Evolutionary conservation across 1,140 invertebrate genomes (phyloP).

Genomic region (Mycetomoellerius zeteki): DNA sequence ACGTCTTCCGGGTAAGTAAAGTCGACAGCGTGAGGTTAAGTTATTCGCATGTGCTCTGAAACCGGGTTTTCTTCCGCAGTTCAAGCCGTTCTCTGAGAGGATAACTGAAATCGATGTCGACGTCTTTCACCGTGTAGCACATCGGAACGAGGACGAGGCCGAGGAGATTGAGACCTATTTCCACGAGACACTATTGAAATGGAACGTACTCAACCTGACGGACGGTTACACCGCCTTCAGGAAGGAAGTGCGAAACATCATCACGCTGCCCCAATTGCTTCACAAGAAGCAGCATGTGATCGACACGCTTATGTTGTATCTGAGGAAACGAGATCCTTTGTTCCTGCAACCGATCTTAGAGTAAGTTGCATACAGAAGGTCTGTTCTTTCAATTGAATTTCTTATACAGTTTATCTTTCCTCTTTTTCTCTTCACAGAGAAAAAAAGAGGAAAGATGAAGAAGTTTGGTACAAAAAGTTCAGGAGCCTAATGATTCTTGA

Average conservation of each 20-base stretch:
- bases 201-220: slow-evolving; percentile 94
- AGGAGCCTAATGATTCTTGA: too few species aligned
- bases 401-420: too few species aligned
- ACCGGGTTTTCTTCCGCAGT: slow-evolving; percentile 88
- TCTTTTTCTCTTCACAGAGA: too few species aligned
- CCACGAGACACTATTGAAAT: slow-evolving; percentile 93
- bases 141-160: slow-evolving; percentile 90
- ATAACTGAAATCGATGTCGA: slow-evolving; percentile 94
- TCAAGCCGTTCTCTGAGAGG: slow-evolving; percentile 94
- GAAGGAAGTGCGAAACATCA: slow-evolving; percentile 90
- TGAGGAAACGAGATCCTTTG: slow-evolving; percentile 90
- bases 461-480: too few species aligned
- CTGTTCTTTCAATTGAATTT: too few species aligned
- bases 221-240: slow-evolving; percentile 93
- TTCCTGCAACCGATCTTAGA: slow-evolving; percentile 94
- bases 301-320: slow-evolving; percentile 90
- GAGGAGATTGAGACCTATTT: slow-evolving; percentile 93
- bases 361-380: slow-evolving; percentile 87
- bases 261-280: slow-evolving; percentile 93
- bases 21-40: slow-evolving; percentile 27
- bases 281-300: slow-evolving; percentile 93
- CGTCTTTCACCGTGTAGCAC: slow-evolving; percentile 92
- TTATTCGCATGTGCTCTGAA: background rate
- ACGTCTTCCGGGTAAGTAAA: slow-evolving; percentile 92
- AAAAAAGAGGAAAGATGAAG: too few species aligned